These are phyloP conservation scores for Sialis lutaria DNA, from an alignment of 2,888 invertebrate species.

Conservation along the genomic window DNA sequence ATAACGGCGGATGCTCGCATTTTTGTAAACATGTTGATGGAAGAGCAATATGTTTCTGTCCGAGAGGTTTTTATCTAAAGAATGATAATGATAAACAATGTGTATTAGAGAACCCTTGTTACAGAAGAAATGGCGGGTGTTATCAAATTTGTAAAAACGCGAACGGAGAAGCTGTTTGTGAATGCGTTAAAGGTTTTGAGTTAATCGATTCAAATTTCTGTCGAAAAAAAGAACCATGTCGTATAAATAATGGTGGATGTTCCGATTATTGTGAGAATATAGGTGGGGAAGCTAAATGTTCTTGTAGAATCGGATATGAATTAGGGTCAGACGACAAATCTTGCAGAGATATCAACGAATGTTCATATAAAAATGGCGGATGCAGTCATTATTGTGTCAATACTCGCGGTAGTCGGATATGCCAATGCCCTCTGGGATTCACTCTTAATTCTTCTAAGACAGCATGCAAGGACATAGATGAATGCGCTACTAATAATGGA, in stretches of 20 bases:
- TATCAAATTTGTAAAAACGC: slow-evolving; percentile 30
- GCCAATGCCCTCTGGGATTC: slow-evolving; percentile 21
- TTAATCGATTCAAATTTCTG: slow-evolving; percentile 22
- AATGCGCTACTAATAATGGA: slow-evolving; percentile 27
- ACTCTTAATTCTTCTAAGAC: too few relatives aligned
- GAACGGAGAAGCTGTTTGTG: slow-evolving; percentile 31
- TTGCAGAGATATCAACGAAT: slow-evolving; percentile 15
- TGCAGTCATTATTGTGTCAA: slow-evolving; percentile 28
- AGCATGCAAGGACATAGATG: slow-evolving; percentile 28
- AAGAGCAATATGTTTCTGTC: slow-evolving; percentile 30
- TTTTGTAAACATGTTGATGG: slow-evolving; percentile 27
- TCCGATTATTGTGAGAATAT: slow-evolving; percentile 38
- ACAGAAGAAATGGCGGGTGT: slow-evolving; percentile 26
- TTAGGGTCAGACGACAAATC: slow-evolving; percentile 19
- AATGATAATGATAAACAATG: slow-evolving; percentile 16
- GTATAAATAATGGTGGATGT: slow-evolving; percentile 29
- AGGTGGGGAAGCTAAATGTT: slow-evolving; percentile 30
- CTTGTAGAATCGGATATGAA: slow-evolving; percentile 27
- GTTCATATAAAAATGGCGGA: slow-evolving; percentile 17
- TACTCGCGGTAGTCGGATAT: slow-evolving; percentile 25
- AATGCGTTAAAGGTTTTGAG: slow-evolving; percentile 31
- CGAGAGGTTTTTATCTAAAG: slow-evolving; percentile 22
- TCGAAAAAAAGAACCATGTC: slow-evolving; percentile 16
- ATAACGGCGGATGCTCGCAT: slow-evolving; percentile 40
- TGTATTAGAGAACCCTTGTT: slow-evolving; percentile 15